Evolutionary conservation across 2,888 invertebrate species (phyloP), one percentile per base, ranked within the genome.

Genomic region (Ophion obscuratus): DNA sequence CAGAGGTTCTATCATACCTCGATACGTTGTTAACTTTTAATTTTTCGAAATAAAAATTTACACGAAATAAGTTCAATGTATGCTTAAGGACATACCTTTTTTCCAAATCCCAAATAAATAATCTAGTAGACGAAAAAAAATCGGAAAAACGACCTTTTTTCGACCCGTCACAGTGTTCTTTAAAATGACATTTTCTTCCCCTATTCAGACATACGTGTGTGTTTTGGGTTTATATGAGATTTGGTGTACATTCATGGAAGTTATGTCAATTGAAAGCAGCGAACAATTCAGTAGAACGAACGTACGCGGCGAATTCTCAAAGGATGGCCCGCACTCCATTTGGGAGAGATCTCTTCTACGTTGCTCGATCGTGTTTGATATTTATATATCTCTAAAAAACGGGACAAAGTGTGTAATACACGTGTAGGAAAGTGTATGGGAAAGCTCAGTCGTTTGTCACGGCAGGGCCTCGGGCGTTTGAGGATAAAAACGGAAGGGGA

Each of bases 271-370:
- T 27, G 62, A 62, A 47, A 44, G 66, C 66, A 77, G 36, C 14
- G 77, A 57, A 71, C 76, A 61, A 73, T 73, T 71, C 59, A 53
- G 67, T 62, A 20, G 36, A 36, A 67, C 10, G 24, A n/a, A 62
- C 61, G 59, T 47, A 61, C 57, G 59, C 14, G 66, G 67, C 71
- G 44, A 80, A 66, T 78, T 77, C 47, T 73, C 84, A 81, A 81
- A 84, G 84, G 71, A 77, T 77, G 76, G 73, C 66, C 84, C 10
- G 76, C 62, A 61, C 76, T 80, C 84, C 66, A 81, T 80, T 76
- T 24, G 66, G 36, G 47, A 17, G 67, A 47, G 74, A 76, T 67
- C 59, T 73, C 73, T 71, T 62, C 61, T 17, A 67, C 14, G 77
- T 47, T 76, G 27, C 67, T 73, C 59, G 47, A 57, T 44, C 11